Base-by-base conservation (phyloP, 2,113 vertebrate species). In the Hemiscyllium ocellatum region DNA sequence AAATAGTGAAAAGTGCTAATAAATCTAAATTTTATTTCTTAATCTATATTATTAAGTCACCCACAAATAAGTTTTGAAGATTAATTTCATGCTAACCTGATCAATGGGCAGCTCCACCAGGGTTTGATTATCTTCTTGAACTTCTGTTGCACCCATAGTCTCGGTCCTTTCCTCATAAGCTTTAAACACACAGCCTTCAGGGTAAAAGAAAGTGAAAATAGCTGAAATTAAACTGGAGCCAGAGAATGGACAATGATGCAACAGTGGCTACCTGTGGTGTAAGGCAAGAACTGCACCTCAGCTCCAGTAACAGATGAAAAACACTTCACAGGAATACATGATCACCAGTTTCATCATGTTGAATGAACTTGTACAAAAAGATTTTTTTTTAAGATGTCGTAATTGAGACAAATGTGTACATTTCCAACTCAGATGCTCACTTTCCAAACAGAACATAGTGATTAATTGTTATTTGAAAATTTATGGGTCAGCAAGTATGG, bases 261-360 rank as follows among this genome's bases (percentile, higher is more conserved):
- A 98, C 96, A 97, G 97, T 97, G 98, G 97, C 98, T 98, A 97
- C 97, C 47, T 97, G 97, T 98, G 99, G 98, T 94, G 89, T n/a
- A 95, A 80, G 72, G 66, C 0, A 80, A 47, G 95, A 97, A 98
- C 94, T 97, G 96, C 98, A 98, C 5, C 87, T 52, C 47, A 33
- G 47, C 17, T 72, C 12, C 37, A 26, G 42, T 47, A 94, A 22
- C 68, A 1, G 4, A 50, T 26, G 13, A 13, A 95, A 52, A 66
- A 66, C 56, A 12, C 17, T 66, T 66, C 33, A 10, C 61, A 66
- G 33, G 68, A 47, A 10, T 12, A 72, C 19, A 13, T 70, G 19
- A 94, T 94, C 66, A 65, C 12, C 47, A 50, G 42, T 76, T 70
- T 72, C 42, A 33, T 5, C 4, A 95, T 52, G 5, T 76, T 95